Base-by-base conservation (phyloP, 1,140 invertebrate genomes). In the Luehdorfia chinensis region DNA sequence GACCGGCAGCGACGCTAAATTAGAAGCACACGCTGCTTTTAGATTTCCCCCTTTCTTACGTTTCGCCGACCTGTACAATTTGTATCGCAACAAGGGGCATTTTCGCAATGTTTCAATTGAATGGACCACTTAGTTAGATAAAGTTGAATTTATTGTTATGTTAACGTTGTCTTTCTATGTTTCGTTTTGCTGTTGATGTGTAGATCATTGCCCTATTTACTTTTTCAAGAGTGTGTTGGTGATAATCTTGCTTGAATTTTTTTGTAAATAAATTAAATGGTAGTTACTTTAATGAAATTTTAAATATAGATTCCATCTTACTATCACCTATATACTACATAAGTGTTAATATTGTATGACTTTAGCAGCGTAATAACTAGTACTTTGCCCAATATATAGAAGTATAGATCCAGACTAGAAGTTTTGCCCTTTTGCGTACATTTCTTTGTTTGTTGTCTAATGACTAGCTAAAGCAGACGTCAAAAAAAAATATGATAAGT, bases 21-120 rank as follows among this genome's bases (percentile, higher is more conserved):
- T 71, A 79, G 68, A 70, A 55, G 60, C 63, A 66, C 52, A 66
- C 60, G 59, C 66, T 58, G 60, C 53, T 69, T 66, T 62, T 61
- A 72, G 64, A 72, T 78, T 76, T 75, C 66, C 70, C 65, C 69
- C 61, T 80, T 78, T 71, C 75, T 77, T 72, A 56, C 51, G 50
- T 75, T 71, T 72, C 59, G 57, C 59, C 55, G 62, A 55, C 55
- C 61, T 47, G 54, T 62, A 84, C 66, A 81, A 84, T 75, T 84
- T 80, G 76, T 80, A 79, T 62, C 59, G 68, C 69, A 74, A 79
- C 66, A 59, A 72, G 64, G 63, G 45, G 51, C 45, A 70, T 70
- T 83, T 83, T 80, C 74, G 70, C 75, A 83, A 83, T 70, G 66
- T 75, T 75, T 70, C 70, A 70, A 76, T 78, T 75, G 67, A 76